Conservation (phyloP, 2,113 vertebrate species). For the Gadus chalcogrammus region DNA sequence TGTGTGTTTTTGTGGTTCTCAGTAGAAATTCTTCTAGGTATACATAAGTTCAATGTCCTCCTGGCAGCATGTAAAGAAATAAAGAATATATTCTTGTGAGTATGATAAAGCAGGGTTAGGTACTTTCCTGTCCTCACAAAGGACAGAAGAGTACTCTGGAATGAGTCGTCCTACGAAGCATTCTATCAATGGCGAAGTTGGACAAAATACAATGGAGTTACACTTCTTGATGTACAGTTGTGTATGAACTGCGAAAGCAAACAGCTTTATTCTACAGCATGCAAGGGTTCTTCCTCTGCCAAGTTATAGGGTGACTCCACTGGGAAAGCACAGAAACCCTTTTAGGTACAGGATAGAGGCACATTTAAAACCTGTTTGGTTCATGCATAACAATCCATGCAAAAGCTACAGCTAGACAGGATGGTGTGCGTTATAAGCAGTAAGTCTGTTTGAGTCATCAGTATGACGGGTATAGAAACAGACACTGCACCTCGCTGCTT, state of each 20-base stretch:
- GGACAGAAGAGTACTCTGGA: constrained; percentile 41
- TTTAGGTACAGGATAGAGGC: no score
- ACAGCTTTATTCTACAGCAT: constrained; percentile 58
- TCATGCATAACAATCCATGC: constrained; percentile 62
- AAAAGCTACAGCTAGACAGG: constrained; percentile 49
- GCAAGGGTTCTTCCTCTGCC: constrained; percentile 49
- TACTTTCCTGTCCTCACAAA: no score
- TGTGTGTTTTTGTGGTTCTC: constrained; percentile 13
- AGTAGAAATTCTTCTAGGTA: no score
- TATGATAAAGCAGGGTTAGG: no score
- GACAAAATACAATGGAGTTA: constrained; percentile 36
- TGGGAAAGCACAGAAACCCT: constrained; percentile 28
- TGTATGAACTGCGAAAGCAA: constrained; percentile 48
- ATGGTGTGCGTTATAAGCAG: background rate
- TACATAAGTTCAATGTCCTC: no score
- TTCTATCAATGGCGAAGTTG: constrained; percentile 15
- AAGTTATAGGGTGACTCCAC: constrained; percentile 18
- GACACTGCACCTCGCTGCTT: background rate
- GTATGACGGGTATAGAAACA: constrained; percentile 13
- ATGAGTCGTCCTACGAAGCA: constrained; percentile 9
- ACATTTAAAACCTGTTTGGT: constrained; percentile 41
- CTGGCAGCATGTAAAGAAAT: no score
- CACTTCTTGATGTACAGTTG: constrained; percentile 26
- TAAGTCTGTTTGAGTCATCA: constrained; percentile 24
- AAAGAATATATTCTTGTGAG: no score